Base-by-base conservation (phyloP, 2,888 invertebrate genomes). In the Acrobasis consociella region DNA sequence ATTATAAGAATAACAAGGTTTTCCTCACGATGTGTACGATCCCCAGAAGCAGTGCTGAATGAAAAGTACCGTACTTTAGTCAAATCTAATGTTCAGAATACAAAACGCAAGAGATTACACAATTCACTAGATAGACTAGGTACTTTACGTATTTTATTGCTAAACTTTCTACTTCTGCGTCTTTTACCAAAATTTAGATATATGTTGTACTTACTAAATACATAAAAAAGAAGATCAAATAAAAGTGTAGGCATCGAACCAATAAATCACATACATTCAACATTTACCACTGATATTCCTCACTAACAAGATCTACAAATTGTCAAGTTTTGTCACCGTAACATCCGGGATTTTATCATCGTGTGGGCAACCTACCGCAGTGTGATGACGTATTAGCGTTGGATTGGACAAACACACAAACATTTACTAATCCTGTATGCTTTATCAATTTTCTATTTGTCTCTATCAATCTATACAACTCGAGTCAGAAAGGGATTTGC, bases 311-410 rank as follows among this genome's bases (percentile, higher is more conserved):
- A 22, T 2, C 46, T n/a, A 46, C n/a, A 46, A 46, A 42, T 17
- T 42, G 22, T 38, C 42, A 56, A 56, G 3, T 22, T 42, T 55
- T 39, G 55, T 53, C 9, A 42, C 9, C 52, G 37, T 50, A 3
- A 51, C 22, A 50, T 60, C 60, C 60, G 51, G 60, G 38, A 38
- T 59, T 37, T n/a, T 11, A 60, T n/a, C 16, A 16, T 17, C 9
- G 60, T 38, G 49, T 42, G 39, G 51, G 16, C 11, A 60, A 51
- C 60, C 52, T 52, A 60, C 60, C 60, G 60, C 60, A 60, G 49
- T 50, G 38, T 7, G 13, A 22, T 16, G 49, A 50, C 17, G 51
- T 42, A 60, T 60, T 60, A 39, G 42, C 17, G 13, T 52, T 16
- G 42, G 42, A 51, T 17, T 52, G 38, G 16, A 39, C 60, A 50